These are phyloP conservation scores for Sphecodes monilicornis DNA, from an alignment of 2,888 invertebrate genomes.

Conservation along the genomic window DNA sequence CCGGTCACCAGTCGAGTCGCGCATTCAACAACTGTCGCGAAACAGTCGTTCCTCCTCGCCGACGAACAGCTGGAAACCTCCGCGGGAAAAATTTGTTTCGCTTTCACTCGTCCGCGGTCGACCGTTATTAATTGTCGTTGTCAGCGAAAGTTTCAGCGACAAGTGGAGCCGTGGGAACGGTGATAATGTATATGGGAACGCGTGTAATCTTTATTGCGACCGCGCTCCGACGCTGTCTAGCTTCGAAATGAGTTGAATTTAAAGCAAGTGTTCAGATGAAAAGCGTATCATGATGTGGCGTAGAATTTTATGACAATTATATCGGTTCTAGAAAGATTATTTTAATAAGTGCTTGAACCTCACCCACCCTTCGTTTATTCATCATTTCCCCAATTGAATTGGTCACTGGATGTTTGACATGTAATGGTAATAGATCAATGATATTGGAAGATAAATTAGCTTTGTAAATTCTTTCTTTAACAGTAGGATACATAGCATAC, in stretches of 20 bases:
- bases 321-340: neutral
- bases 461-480: too few relatives aligned
- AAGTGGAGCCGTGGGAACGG: neutral
- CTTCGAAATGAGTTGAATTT: neutral
- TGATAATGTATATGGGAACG: neutral
- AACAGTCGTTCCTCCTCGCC: conserved; percentile 13
- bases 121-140: conserved; percentile 23
- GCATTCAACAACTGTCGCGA: conserved; percentile 2
- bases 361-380: too few relatives aligned
- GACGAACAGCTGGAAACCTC: neutral
- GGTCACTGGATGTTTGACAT: too few relatives aligned
- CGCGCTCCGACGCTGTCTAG: neutral
- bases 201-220: neutral
- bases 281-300: neutral
- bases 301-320: neutral
- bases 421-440: too few relatives aligned
- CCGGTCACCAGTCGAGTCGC: neutral
- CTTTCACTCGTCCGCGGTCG: neutral
- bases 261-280: neutral
- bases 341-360: neutral
- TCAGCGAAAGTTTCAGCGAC: neutral
- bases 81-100: conserved; percentile 2
- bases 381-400: too few relatives aligned
- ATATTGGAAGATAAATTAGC: too few relatives aligned
- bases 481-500: too few relatives aligned